Evolutionary conservation across 2,888 invertebrate genomes (phyloP), one percentile per base, ranked within the genome.

Genomic region (Ptychoptera albimana): DNA sequence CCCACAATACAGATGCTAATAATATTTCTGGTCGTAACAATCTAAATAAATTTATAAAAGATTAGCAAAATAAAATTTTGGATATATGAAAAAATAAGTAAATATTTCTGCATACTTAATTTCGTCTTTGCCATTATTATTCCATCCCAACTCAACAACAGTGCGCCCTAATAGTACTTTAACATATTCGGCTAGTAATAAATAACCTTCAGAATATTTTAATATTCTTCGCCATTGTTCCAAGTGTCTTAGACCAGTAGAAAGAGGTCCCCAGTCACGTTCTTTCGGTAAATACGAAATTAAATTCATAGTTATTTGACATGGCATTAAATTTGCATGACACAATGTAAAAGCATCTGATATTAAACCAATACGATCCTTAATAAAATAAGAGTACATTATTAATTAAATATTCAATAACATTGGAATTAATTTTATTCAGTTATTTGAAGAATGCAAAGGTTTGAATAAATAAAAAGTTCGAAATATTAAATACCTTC

Each of bases 191-290:
- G 64, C 61, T 11, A 66, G 55, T 61, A 66, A 63, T 2, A 66
- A 53, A 47, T 64, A 66, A 44, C 66, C 65, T 51, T 66, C 66
- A 0, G 66, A 64, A 42, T 66, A 66, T 50, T 66, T 66, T 2
- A 66, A 51, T n/a, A 66, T 65, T n/a, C 66, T 58, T 11, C 66
- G 58, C 66, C 66, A 66, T 42, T 60, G 61, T 46, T 66, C 66
- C 42, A 66, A 50, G 45, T 66, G 63, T 4, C 58, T 51, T 43
- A 66, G 43, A 1, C 63, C 61, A 45, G 63, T 50, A 1, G 63
- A 56, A 55, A 65, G 58, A 1, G 66, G 66, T 6, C 66, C 66
- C 55, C 63, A 66, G 43, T 60, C 56, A 5, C 56, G 59, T 51
- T 66, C 66, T 43, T 60, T 61, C 13, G 63, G 62, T 37, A 66